phyloP scores from a whole-genome alignment of 2,113 vertebrate genomes.

The Empidonax alnorum region DNA sequence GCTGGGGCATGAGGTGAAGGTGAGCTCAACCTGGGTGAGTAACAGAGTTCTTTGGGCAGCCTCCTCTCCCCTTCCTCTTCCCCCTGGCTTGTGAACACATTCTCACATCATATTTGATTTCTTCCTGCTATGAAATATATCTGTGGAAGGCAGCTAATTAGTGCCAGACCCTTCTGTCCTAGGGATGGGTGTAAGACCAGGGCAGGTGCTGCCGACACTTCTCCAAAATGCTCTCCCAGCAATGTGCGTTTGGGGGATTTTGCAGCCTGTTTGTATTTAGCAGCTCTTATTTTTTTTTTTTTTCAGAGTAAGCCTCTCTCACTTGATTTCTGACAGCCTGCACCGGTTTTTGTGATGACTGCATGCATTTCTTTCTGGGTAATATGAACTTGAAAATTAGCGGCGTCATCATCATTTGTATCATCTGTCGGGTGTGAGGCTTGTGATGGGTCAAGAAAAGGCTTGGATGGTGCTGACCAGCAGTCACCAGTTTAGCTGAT shows the following conservation, averaged over 20 bases:
- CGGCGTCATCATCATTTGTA: accelerated
- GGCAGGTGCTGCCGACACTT: not conserved
- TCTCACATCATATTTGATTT: not conserved
- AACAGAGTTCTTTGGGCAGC: not conserved
- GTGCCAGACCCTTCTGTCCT: not conserved
- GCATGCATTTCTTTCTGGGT: not conserved
- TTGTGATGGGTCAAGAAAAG: not conserved
- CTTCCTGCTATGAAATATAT: accelerated
- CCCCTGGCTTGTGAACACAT: not conserved
- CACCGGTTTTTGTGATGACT: not conserved
- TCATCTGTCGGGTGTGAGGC: not conserved
- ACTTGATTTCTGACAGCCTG: not conserved
- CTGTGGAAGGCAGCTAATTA: not conserved
- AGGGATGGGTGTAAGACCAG: not conserved
- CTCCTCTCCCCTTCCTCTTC: not conserved
- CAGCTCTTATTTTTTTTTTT: not conserved
- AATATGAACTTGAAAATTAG: not conserved
- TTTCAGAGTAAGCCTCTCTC: not conserved
- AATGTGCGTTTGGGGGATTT: not conserved
- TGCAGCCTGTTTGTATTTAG: not conserved
- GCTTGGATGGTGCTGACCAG: not conserved
- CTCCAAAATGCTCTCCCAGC: not conserved
- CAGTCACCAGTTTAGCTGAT: not conserved
- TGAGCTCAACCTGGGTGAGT: not conserved
- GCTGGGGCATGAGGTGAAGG: not conserved